Conservation (phyloP, 1,140 invertebrate species). For the Lordiphosa mommai region DNA sequence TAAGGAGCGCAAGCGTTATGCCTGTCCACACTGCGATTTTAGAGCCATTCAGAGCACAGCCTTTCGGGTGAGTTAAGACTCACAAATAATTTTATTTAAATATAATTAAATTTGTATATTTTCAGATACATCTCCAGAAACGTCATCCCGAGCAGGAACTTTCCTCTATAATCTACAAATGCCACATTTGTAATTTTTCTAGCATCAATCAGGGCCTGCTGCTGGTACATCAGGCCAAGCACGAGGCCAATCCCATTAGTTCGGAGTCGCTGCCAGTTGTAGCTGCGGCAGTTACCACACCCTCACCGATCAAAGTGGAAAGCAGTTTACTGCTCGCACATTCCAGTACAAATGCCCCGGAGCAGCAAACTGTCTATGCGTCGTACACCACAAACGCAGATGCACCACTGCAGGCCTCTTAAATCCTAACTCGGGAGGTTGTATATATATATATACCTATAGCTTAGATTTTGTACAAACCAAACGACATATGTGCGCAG, state of each 20-base stretch:
- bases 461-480: conserved; percentile 7
- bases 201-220: conserved; percentile 70
- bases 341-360: conserved; percentile 41
- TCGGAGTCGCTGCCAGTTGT: not conserved
- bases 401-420: conserved; percentile 8
- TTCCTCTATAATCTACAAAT: conserved; percentile 60
- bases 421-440: not conserved
- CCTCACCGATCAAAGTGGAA: conserved; percentile 56
- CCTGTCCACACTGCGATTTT: conserved; percentile 86
- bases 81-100: accelerated
- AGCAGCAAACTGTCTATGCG: not conserved
- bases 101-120: not conserved
- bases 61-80: conserved; percentile 81
- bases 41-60: conserved; percentile 85
- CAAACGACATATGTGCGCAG: not conserved
- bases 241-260: conserved; percentile 22
- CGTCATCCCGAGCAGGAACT: conserved; percentile 68
- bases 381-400: not conserved
- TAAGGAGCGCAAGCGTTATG: conserved; percentile 84
- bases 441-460: not conserved
- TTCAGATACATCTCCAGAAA: conserved; percentile 66
- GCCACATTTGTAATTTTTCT: conserved; percentile 53
- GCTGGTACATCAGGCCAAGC: conserved; percentile 69
- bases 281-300: not conserved
- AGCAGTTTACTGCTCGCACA: conserved; percentile 46